These are phyloP conservation scores for Agrotis exclamationis DNA, from an alignment of 2,888 invertebrate species.

Conservation along the genomic window DNA sequence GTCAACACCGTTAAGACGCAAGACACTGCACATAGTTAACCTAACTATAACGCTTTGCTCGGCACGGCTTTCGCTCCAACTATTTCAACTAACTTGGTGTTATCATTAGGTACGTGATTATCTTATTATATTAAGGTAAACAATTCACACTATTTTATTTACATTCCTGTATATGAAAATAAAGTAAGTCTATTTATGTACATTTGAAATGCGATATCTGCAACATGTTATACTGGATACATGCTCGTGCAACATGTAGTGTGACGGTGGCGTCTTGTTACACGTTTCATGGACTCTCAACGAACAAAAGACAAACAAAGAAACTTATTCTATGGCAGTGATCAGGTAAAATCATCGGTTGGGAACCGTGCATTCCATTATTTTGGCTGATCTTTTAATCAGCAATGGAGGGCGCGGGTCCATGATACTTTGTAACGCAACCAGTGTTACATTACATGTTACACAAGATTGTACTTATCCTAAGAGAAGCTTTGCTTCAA, in stretches of 20 bases:
- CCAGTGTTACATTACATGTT: constrained; percentile 38
- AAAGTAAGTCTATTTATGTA: constrained; percentile 52
- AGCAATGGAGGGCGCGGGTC: constrained; percentile 16
- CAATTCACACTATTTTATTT: constrained; percentile 61
- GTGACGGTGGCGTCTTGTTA: constrained; percentile 20
- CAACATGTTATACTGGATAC: constrained; percentile 40
- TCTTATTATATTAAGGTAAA: constrained; percentile 57
- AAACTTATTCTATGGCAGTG: constrained; percentile 43
- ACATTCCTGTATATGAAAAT: constrained; percentile 53
- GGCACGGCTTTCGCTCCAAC: constrained; percentile 58
- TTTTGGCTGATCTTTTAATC: constrained; percentile 10
- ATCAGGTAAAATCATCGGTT: constrained; percentile 24
- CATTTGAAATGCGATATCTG: constrained; percentile 50
- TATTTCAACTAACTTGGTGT: constrained; percentile 51
- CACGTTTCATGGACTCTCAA: constrained; percentile 15
- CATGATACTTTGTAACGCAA: constrained; percentile 22
- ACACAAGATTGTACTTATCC: constrained; percentile 42
- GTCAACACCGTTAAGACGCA: constrained; percentile 81
- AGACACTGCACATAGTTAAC: constrained; percentile 74
- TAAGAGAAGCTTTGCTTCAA: constrained; percentile 57
- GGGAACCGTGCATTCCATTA: constrained; percentile 16
- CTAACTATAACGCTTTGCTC: constrained; percentile 53
- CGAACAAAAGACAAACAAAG: constrained; percentile 26
- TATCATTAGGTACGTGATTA: constrained; percentile 45
- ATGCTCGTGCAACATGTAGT: constrained; percentile 50